These are phyloP conservation scores for Apamea monoglypha DNA, from an alignment of 2,888 invertebrate genomes.

Conservation along the genomic window DNA sequence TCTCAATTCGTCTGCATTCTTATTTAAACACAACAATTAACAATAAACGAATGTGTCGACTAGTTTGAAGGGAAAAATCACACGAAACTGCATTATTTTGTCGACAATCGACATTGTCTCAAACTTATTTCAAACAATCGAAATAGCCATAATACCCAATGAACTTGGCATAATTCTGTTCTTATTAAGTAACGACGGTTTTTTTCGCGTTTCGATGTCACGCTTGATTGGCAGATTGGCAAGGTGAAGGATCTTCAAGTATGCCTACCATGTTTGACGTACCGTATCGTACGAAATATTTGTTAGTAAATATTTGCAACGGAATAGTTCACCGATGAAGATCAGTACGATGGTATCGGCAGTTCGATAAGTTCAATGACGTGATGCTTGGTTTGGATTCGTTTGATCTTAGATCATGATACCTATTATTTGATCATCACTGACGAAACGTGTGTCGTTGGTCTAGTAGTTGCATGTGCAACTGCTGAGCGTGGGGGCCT, in stretches of 20 bases:
- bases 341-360: background rate
- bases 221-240: constrained; percentile 70
- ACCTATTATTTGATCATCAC: background rate
- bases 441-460: background rate
- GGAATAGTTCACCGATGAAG: background rate
- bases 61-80: constrained; percentile 54
- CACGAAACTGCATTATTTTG: constrained; percentile 61
- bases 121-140: constrained; percentile 56
- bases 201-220: constrained; percentile 65
- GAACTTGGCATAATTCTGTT: constrained; percentile 75
- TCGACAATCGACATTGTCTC: constrained; percentile 60
- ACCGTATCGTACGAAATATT: constrained; percentile 42
- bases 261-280: constrained; percentile 55
- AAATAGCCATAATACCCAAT: constrained; percentile 64
- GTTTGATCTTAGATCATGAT: background rate
- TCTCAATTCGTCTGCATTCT: constrained; percentile 29
- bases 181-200: constrained; percentile 73
- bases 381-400: background rate
- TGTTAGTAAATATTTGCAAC: constrained; percentile 40
- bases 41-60: constrained; percentile 51
- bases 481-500: background rate
- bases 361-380: background rate
- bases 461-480: background rate
- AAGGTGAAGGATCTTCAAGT: constrained; percentile 74
- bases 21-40: constrained; percentile 46